Percentiles rank a stretch among this genome's conserved stretches.
These are phyloP conservation scores for Zaprionus nigranus DNA, from an alignment of 1,140 invertebrate species.

Conservation along the genomic window DNA sequence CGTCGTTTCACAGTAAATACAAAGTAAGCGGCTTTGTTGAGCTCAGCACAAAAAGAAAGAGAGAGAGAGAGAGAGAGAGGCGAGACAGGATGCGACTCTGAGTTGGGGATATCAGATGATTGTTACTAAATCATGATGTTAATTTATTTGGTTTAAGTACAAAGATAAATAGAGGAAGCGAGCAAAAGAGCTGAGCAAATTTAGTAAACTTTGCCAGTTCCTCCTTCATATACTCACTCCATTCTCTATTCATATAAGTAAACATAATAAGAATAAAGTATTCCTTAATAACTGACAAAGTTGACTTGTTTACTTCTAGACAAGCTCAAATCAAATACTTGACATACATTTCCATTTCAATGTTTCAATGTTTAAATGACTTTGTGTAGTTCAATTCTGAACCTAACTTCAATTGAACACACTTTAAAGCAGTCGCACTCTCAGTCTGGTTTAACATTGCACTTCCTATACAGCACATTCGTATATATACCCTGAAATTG, in stretches of 20 bases:
- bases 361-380: neutral
- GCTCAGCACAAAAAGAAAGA: neutral
- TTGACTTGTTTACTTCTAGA: neutral
- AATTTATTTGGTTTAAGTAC: constrained; percentile 37
- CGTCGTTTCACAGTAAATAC: constrained; percentile 30
- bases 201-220: neutral
- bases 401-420: neutral
- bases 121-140: constrained; percentile 30
- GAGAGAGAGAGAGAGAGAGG: neutral
- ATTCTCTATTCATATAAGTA: neutral
- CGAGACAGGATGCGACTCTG: neutral
- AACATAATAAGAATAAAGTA: constrained; percentile 6
- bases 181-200: neutral
- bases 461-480: constrained; percentile 11
- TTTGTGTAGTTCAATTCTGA: neutral
- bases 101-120: constrained; percentile 11
- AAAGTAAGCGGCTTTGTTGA: constrained; percentile 41
- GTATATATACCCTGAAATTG: constrained; percentile 28
- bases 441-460: neutral
- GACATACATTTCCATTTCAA: neutral
- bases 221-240: neutral
- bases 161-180: constrained; percentile 6
- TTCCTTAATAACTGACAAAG: constrained; percentile 1
- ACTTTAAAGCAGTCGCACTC: constrained; percentile 22
- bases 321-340: neutral